Conservation (phyloP, 2,113 vertebrate species). For the Emydura subglobosa region DNA sequence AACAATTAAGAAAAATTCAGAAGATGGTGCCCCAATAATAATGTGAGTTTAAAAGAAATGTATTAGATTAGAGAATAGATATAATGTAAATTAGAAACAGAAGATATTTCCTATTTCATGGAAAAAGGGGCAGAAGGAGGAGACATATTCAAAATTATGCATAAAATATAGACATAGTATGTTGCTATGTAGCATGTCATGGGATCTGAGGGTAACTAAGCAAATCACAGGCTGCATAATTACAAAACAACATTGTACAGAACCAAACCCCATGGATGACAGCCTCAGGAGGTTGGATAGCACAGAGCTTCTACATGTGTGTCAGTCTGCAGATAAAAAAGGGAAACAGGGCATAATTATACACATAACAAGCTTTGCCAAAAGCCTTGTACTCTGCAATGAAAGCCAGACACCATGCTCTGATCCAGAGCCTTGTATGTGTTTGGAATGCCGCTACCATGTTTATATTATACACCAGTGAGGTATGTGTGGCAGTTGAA, state of each 20-base stretch:
- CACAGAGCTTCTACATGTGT: not conserved
- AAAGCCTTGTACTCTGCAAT: not conserved
- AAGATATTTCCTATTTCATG: not conserved
- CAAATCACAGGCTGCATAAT: not conserved
- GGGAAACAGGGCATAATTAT: not conserved
- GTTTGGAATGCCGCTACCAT: not conserved
- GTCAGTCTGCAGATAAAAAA: not conserved
- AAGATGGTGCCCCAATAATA: not conserved
- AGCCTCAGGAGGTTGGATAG: fast-evolving
- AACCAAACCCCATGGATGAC: not conserved
- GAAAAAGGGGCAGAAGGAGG: not conserved
- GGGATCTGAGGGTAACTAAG: not conserved
- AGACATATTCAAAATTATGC: not conserved
- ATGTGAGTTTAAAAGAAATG: not conserved
- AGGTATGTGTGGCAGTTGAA: not conserved
- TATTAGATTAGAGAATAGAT: not conserved
- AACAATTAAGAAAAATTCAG: not conserved
- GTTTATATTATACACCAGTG: not conserved
- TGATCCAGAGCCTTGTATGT: not conserved
- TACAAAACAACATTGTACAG: not conserved
- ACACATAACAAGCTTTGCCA: not conserved
- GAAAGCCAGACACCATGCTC: not conserved
- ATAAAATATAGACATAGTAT: not conserved
- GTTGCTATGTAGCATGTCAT: not conserved
- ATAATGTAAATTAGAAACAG: not conserved